Conservation (phyloP, 2,888 invertebrate species). For the Margaritifera margaritifera region DNA sequence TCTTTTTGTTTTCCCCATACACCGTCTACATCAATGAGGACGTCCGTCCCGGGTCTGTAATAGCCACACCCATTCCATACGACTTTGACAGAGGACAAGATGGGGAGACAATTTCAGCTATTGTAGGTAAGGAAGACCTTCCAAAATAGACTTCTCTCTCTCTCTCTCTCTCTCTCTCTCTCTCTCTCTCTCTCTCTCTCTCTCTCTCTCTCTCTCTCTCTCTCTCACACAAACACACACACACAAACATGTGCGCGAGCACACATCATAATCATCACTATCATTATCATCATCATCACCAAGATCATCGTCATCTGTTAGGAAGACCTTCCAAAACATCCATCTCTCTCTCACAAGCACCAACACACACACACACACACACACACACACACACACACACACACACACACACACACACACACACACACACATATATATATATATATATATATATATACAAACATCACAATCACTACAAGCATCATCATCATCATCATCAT, state of each 20-base stretch:
- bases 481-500: constrained; percentile 2
- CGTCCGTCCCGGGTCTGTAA: constrained; percentile 31
- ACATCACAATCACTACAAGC: background rate
- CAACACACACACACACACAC: background rate
- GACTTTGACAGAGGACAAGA: constrained; percentile 42
- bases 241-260: too few species aligned
- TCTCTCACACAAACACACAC: too few species aligned
- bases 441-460: too few species aligned
- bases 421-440: too few species aligned
- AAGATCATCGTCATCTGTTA: background rate
- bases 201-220: too few species aligned
- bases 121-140: constrained; percentile 20
- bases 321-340: too few species aligned
- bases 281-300: background rate
- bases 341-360: too few species aligned
- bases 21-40: constrained; percentile 39
- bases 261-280: too few species aligned
- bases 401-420: background rate
- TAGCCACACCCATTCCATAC: constrained; percentile 35
- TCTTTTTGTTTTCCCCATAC: constrained; percentile 35
- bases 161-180: too few species aligned
- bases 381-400: too few species aligned
- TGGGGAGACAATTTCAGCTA: constrained; percentile 21
- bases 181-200: too few species aligned
- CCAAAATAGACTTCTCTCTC: background rate